A percentile compares a stretch with the other conserved stretches of the same genome.
phyloP scores from a whole-genome alignment of 2,797 vertebrate genomes.

The Helicolenus hilgendorfi region DNA sequence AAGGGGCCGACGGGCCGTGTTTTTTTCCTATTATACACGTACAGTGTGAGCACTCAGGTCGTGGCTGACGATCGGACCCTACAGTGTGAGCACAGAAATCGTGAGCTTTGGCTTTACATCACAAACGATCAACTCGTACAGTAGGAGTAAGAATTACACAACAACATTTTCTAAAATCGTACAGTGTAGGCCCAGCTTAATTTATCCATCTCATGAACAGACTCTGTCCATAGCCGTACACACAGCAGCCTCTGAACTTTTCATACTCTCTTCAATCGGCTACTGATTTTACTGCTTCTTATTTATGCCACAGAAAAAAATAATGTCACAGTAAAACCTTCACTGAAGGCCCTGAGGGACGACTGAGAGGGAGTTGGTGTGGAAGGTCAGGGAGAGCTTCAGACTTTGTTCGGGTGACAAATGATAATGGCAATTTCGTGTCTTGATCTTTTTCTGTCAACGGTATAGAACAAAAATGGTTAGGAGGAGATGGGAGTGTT shows the following conservation, averaged over 20 bases:
- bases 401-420: slow-evolving; percentile 28
- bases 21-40: too few relatives aligned
- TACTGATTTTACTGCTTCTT: slow-evolving; percentile 31
- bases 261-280: neutral
- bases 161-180: too few relatives aligned
- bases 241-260: neutral
- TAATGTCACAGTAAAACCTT: slow-evolving; percentile 36
- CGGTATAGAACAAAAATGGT: neutral
- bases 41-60: too few relatives aligned
- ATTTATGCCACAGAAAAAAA: slow-evolving; percentile 45
- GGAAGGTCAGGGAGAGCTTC: slow-evolving; percentile 33
- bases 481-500: neutral
- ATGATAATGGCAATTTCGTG: slow-evolving; percentile 2
- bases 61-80: too few relatives aligned
- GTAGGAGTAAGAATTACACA: too few relatives aligned
- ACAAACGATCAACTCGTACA: too few relatives aligned
- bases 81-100: too few relatives aligned
- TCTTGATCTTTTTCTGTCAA: neutral
- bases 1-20: too few relatives aligned
- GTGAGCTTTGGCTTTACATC: too few relatives aligned
- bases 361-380: slow-evolving; percentile 12
- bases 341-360: slow-evolving; percentile 19
- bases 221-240: neutral
- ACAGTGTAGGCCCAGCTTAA: too few relatives aligned
- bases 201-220: neutral